Evolutionary conservation across 2,888 invertebrate species (phyloP).

Genomic region (Steinernema scapterisci): DNA sequence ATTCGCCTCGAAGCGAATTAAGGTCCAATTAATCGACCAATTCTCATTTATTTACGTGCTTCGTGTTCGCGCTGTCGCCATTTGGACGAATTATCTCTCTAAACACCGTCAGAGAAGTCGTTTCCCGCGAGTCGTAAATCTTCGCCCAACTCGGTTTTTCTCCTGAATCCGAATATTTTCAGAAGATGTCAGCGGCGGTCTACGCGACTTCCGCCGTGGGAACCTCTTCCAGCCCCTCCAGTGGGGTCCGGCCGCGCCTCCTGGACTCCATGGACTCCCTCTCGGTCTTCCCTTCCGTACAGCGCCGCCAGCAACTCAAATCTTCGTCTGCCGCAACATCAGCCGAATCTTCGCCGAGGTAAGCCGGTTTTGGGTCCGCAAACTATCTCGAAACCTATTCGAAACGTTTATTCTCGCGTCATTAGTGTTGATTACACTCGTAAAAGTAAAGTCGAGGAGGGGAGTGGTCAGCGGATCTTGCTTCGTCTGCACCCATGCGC

Average conservation of each 20-base stretch:
- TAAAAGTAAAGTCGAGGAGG: slow-evolving; percentile 8
- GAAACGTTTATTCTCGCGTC: slow-evolving; percentile 13
- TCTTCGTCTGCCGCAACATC: neutral
- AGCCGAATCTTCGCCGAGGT: neutral
- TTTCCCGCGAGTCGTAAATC: neutral
- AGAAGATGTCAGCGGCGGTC: slow-evolving; percentile 13
- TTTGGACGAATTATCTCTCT: too few species aligned
- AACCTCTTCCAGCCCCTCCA: neutral
- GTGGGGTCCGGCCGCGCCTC: neutral
- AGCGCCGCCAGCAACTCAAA: slow-evolving; percentile 10
- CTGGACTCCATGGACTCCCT: slow-evolving; percentile 21
- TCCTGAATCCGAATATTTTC: neutral
- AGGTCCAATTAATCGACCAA: too few species aligned
- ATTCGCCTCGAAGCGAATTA: too few species aligned
- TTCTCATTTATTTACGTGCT: too few species aligned
- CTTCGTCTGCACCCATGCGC: neutral
- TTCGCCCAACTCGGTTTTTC: neutral
- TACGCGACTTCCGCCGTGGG: slow-evolving; percentile 28
- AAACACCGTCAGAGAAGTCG: too few species aligned
- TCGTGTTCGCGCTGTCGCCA: too few species aligned
- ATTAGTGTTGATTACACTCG: slow-evolving; percentile 15
- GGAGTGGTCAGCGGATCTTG: slow-evolving; percentile 21
- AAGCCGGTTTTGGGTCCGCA: slow-evolving; percentile 3
- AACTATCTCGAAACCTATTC: neutral
- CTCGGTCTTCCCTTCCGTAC: slow-evolving; percentile 13